These are phyloP conservation scores for Caenorhabditis inopinata DNA, from an alignment of 1,140 invertebrate species.

Conservation along the genomic window DNA sequence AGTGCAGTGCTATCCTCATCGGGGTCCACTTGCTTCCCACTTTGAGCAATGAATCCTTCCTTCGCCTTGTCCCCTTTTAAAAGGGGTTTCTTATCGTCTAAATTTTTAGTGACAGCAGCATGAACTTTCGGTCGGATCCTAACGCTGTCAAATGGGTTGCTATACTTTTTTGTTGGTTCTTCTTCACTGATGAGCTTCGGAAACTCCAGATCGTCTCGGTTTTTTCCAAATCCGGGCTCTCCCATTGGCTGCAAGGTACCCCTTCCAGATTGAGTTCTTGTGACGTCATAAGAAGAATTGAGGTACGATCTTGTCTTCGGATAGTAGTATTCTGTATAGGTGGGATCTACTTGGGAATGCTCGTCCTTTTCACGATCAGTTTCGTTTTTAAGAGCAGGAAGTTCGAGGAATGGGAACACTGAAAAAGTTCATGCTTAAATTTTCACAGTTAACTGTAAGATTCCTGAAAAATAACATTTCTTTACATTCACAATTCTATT, in stretches of 20 bases:
- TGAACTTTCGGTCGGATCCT: background rate
- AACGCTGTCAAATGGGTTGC: constrained; percentile 14
- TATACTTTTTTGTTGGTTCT: background rate
- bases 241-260: no score
- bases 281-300: background rate
- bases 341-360: constrained; percentile 32
- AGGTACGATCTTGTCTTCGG: background rate
- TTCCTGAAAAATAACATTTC: no score
- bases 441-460: no score
- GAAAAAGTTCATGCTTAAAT: background rate
- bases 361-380: background rate
- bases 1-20: background rate
- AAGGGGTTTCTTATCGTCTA: background rate
- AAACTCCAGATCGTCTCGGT: background rate
- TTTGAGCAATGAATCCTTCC: constrained; percentile 42
- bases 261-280: background rate
- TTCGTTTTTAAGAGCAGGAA: constrained; percentile 38
- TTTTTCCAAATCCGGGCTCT: no score
- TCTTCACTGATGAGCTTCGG: background rate
- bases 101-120: background rate
- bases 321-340: constrained; percentile 21
- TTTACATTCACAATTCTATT: no score
- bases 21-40: constrained; percentile 17
- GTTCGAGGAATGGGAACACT: constrained; percentile 46
- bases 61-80: background rate